Percentiles rank a stretch among this genome's conserved stretches.
Evolutionary conservation across 2,888 invertebrate genomes (phyloP).

Genomic region (Agrotis segetum): DNA sequence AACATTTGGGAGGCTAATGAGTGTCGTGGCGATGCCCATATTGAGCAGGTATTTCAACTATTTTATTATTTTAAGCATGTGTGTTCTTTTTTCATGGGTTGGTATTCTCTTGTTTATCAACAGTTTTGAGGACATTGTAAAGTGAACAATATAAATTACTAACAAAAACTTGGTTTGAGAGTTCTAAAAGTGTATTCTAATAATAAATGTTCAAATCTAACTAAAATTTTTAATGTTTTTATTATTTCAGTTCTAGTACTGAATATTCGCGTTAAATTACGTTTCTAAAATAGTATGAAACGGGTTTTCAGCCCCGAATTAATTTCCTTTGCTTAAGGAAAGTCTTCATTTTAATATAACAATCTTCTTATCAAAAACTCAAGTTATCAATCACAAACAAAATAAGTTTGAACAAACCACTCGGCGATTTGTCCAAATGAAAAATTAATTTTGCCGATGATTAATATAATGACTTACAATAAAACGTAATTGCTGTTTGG

Average conservation of each 20-base stretch:
- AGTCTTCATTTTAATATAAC: slow-evolving; percentile 45
- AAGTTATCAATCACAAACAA: slow-evolving; percentile 84
- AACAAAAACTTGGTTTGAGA: not conserved
- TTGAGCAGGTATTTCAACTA: slow-evolving; percentile 58
- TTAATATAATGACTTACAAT: slow-evolving; percentile 89
- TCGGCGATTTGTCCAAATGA: slow-evolving; percentile 90
- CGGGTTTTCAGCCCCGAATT: not conserved
- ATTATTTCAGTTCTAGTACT: too few relatives aligned
- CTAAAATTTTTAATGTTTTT: too few relatives aligned
- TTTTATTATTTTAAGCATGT: slow-evolving; percentile 53
- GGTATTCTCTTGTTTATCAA: slow-evolving; percentile 51
- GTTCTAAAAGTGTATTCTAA: not conserved
- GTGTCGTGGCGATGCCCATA: slow-evolving; percentile 54
- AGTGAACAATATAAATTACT: not conserved
- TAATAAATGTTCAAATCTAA: not conserved
- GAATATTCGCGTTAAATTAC: too few relatives aligned
- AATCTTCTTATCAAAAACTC: slow-evolving; percentile 75
- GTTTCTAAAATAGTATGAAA: not conserved
- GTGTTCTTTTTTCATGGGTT: slow-evolving; percentile 37
- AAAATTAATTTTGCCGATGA: slow-evolving; percentile 91
- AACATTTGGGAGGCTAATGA: slow-evolving; percentile 62
- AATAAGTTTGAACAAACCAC: slow-evolving; percentile 86
- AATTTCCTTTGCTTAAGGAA: not conserved
- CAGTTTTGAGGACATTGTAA: not conserved
- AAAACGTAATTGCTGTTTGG: slow-evolving; percentile 90